phyloP scores from a whole-genome alignment of 2,888 invertebrate genomes.

The Caenorhabditis sp. region DNA sequence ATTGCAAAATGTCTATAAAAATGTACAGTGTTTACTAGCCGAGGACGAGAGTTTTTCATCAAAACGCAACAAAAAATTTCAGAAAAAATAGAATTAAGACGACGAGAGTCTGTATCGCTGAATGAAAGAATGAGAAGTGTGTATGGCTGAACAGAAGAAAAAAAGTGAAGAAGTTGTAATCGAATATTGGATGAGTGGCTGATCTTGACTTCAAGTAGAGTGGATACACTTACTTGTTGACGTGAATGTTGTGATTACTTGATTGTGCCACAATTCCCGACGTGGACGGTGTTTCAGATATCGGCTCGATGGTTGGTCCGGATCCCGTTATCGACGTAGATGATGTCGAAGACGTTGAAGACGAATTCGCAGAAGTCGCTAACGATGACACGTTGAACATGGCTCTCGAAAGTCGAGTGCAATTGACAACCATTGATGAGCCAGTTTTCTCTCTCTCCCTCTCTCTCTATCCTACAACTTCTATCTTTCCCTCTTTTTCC shows the following conservation, averaged over 20 bases:
- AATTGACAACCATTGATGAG: slow-evolving; percentile 50
- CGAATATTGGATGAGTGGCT: slow-evolving; percentile 39
- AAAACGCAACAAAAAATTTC: too few relatives aligned
- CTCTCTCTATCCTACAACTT: slow-evolving; percentile 7
- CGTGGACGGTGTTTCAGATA: slow-evolving; percentile 13
- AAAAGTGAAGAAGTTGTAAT: slow-evolving; percentile 26
- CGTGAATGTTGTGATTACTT: slow-evolving; percentile 14
- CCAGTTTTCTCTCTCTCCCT: slow-evolving; percentile 29
- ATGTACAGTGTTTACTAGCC: too few relatives aligned
- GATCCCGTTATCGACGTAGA: too few relatives aligned
- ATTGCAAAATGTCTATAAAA: too few relatives aligned
- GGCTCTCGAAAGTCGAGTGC: slow-evolving; percentile 48
- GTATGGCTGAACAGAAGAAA: neutral
- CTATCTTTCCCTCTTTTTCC: neutral
- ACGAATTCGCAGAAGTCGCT: slow-evolving; percentile 32
- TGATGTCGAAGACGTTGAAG: slow-evolving; percentile 14
- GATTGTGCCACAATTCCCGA: slow-evolving; percentile 26
- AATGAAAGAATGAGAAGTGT: neutral
- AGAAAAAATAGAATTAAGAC: neutral
- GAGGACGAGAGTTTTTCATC: too few relatives aligned
- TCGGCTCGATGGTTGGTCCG: too few relatives aligned
- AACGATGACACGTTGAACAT: slow-evolving; percentile 59
- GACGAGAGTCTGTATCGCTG: neutral
- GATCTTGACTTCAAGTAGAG: slow-evolving; percentile 42
- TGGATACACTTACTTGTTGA: slow-evolving; percentile 44